Evolutionary conservation across 2,888 invertebrate genomes (phyloP), one percentile per base, ranked within the genome.

Genomic region (Aporophyla lueneburgensis): DNA sequence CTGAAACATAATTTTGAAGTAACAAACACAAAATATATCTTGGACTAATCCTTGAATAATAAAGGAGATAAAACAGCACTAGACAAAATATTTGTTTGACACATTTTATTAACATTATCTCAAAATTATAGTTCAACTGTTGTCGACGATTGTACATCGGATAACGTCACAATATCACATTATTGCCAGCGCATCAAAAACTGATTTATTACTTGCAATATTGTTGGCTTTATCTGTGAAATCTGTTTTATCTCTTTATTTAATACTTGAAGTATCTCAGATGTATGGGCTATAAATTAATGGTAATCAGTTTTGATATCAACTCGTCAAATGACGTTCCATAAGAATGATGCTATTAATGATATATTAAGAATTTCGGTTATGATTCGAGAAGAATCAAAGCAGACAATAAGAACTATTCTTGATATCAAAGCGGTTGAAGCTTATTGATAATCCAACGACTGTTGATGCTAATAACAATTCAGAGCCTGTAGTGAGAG

Each of bases 211-310:
- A n/a, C 14, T 40, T 54, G 12, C n/a, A 10, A 71, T 33, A 69
- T 69, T 78, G 46, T 73, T 68, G 68, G 19, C 14, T 58, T 77
- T 81, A 81, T 73, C 81, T 46, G 19, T 5, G 5, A 54, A 54
- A 83, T 78, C 72, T 62, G 27, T 40, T 53, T 46, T 65, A 82
- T 70, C 51, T 54, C 19, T 21, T 19, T 21, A 68, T 16, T 0
- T 51, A 14, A 24, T 49, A 68, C 53, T 27, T 59, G 21, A 6
- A 76, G 33, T 71, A 59, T 71, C 49, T 54, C n/a, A 49, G 24
- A 46, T 40, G 2, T 58, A 58, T 14, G 14, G 27, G 56, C 61
- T 66, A 46, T 58, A 71, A 51, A 71, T 54, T 21, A 24, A 2
- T 49, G 0, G 1, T 63, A 59, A 76, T 81, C 40, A 14, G 10